Percentiles rank a stretch among this genome's conserved stretches.
These are phyloP conservation scores for Rhea pennata DNA, from an alignment of 2,113 vertebrate species.

Conservation along the genomic window DNA sequence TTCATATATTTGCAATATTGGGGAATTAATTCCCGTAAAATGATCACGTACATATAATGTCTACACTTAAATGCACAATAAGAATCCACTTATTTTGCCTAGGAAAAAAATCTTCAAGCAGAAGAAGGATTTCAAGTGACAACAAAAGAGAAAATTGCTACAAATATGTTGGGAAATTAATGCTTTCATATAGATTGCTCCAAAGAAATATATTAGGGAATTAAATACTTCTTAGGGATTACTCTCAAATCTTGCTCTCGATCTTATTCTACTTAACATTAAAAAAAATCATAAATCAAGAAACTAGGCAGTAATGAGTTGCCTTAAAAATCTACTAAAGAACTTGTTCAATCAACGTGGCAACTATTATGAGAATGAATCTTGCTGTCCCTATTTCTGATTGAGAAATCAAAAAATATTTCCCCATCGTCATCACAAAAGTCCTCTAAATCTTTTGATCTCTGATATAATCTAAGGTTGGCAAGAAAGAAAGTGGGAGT, in stretches of 20 bases:
- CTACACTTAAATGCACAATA: not conserved
- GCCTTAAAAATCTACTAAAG: not conserved
- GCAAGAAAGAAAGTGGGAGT: not conserved
- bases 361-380: not conserved
- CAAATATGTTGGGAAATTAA: not conserved
- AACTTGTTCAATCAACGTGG: not conserved
- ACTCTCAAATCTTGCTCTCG: not conserved
- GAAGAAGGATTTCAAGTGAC: not conserved
- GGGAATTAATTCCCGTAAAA: not conserved
- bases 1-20: not conserved
- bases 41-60: not conserved
- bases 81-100: not conserved
- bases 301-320: not conserved
- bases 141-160: not conserved
- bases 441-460: not conserved
- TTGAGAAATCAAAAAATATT: not conserved
- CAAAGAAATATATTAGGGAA: not conserved
- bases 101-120: not conserved
- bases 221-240: too few relatives aligned
- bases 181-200: not conserved
- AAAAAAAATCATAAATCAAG: not conserved
- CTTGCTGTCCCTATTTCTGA: not conserved
- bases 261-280: not conserved
- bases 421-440: not conserved
- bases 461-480: not conserved